A percentile compares a stretch with the other conserved stretches of the same genome.
Conservation (phyloP, 2,797 vertebrate species). For the Paramormyrops hopkinsi region DNA sequence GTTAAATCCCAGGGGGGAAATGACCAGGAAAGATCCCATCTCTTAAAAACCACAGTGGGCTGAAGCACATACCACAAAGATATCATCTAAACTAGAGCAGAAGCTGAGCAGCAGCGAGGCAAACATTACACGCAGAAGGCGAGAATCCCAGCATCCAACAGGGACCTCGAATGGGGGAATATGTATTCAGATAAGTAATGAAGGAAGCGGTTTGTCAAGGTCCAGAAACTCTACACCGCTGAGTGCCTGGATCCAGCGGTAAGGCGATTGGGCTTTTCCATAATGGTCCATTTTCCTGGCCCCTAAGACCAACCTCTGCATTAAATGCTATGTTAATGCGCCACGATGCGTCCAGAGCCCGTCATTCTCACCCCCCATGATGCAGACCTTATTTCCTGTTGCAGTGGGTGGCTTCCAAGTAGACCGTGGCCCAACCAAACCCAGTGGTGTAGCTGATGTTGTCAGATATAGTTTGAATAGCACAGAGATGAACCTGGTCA, state of each 20-base stretch:
- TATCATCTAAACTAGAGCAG: neutral
- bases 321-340: neutral
- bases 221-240: neutral
- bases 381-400: neutral
- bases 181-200: neutral
- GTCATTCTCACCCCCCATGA: neutral
- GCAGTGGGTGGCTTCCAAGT: neutral
- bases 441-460: neutral
- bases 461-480: neutral
- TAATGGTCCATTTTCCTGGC: slow-evolving; percentile 8
- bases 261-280: neutral
- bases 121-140: neutral
- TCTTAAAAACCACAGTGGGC: neutral
- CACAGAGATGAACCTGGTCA: neutral
- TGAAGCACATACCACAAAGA: neutral
- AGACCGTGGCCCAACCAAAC: neutral
- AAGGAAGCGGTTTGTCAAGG: neutral
- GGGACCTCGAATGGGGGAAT: neutral
- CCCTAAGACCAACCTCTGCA: neutral
- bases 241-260: neutral
- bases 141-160: neutral
- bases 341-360: neutral
- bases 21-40: neutral
- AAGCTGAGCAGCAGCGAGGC: neutral
- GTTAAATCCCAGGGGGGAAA: neutral